A percentile compares a stretch with the other conserved stretches of the same genome.
These are phyloP conservation scores for Andinoacara biseriatus DNA, from an alignment of 2,113 vertebrate species.

Conservation along the genomic window DNA sequence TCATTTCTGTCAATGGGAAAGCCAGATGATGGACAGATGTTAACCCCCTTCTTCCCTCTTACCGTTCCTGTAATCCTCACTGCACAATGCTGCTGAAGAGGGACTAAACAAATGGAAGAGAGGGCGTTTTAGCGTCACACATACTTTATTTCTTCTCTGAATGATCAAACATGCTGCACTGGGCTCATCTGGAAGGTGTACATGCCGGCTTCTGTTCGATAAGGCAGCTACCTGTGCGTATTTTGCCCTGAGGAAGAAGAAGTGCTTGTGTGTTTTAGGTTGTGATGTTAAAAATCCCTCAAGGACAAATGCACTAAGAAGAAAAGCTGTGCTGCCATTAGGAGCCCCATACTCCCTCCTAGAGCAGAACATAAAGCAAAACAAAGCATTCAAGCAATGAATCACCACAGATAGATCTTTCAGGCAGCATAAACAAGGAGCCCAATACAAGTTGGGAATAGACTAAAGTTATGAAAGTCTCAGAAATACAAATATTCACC, in stretches of 20 bases:
- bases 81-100: constrained; percentile 25
- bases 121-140: constrained; percentile 23
- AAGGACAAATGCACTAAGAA: constrained; percentile 73
- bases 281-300: constrained; percentile 73
- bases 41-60: constrained; percentile 14
- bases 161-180: constrained; percentile 58
- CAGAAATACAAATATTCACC: constrained; percentile 73
- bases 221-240: constrained; percentile 63
- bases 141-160: constrained; percentile 12
- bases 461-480: constrained; percentile 65
- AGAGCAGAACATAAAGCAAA: constrained; percentile 59
- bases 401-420: constrained; percentile 71
- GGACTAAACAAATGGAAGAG: constrained; percentile 4
- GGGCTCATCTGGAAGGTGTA: constrained; percentile 61
- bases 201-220: constrained; percentile 60
- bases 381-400: constrained; percentile 72
- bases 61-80: constrained; percentile 22
- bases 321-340: constrained; percentile 66
- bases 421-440: constrained; percentile 68
- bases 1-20: constrained; percentile 62
- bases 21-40: constrained; percentile 69
- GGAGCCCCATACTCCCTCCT: constrained; percentile 51
- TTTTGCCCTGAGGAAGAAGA: constrained; percentile 65
- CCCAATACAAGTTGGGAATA: constrained; percentile 59
- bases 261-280: constrained; percentile 50